phyloP scores from a whole-genome alignment of 2,113 vertebrate genomes.

The Myiozetetes cayanensis region DNA sequence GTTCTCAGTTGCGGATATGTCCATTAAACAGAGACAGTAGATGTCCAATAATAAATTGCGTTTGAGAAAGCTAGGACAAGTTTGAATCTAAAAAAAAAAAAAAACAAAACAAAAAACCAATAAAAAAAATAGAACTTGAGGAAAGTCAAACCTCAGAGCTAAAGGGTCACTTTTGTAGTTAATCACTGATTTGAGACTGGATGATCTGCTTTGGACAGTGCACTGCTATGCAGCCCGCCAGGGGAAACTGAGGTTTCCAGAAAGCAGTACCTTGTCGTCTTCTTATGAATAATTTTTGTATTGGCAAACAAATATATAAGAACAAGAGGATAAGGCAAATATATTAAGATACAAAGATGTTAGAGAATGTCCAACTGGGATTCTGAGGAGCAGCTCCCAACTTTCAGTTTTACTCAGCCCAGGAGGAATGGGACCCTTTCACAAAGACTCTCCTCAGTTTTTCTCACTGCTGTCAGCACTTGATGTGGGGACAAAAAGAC shows the following conservation, averaged over 20 bases:
- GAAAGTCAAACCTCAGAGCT: background rate
- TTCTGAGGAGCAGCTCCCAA: background rate
- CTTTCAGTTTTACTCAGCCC: background rate
- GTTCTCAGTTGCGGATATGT: background rate
- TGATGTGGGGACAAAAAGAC: background rate
- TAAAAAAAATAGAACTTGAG: background rate
- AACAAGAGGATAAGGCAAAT: background rate
- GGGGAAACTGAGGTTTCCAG: background rate
- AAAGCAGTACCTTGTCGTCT: background rate
- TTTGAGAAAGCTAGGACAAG: background rate
- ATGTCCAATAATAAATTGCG: background rate
- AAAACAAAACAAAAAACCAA: background rate
- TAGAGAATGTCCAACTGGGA: background rate
- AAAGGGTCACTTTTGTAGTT: background rate
- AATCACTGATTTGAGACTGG: background rate
- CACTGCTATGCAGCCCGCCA: background rate
- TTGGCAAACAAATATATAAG: background rate
- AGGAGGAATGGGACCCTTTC: background rate
- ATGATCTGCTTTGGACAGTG: background rate
- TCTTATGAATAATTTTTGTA: background rate
- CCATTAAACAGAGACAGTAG: background rate
- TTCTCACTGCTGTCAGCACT: background rate
- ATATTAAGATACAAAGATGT: background rate
- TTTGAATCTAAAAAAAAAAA: background rate
- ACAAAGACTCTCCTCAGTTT: background rate